These are phyloP conservation scores for Brevipalpus yothersi DNA, from an alignment of 1,140 invertebrate species.

Conservation along the genomic window DNA sequence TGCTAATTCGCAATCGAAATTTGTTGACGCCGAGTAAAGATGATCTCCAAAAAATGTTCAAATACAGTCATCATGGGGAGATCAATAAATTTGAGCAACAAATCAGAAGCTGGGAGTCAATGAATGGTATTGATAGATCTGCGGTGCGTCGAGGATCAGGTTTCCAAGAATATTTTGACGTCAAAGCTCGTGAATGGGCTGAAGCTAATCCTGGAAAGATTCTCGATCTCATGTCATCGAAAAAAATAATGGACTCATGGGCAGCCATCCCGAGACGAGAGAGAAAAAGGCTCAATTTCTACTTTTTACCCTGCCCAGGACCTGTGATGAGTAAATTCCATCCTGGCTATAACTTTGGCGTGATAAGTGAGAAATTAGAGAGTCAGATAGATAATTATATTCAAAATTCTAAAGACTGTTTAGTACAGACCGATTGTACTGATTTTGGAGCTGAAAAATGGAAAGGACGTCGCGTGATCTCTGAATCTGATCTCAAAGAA, in stretches of 20 bases:
- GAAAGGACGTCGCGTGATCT: not conserved
- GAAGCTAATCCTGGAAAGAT: conserved; percentile 3
- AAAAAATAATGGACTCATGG: conserved; percentile 18
- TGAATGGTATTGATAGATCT: not conserved
- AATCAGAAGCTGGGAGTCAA: not conserved
- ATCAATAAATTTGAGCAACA: conserved; percentile 23
- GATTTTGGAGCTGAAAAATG: not conserved
- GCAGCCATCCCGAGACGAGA: conserved; percentile 14
- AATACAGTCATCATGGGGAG: conserved; percentile 20
- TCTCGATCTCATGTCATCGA: not conserved
- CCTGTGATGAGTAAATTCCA: conserved; percentile 39
- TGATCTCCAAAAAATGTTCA: conserved; percentile 29
- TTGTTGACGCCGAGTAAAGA: conserved; percentile 30
- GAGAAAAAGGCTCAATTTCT: conserved; percentile 2
- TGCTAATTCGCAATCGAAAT: conserved; percentile 37
- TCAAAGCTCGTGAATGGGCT: not conserved
- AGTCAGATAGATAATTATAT: conserved; percentile 37
- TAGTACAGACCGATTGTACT: not conserved
- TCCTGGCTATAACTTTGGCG: conserved; percentile 47
- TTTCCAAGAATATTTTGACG: conserved; percentile 1
- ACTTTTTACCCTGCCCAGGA: conserved; percentile 22
- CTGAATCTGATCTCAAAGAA: conserved; percentile 27
- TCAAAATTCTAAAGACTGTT: conserved; percentile 16
- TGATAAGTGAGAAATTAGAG: conserved; percentile 45
- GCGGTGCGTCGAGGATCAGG: conserved; percentile 1